Conservation (phyloP, 2,113 vertebrate species). For the Sitta europaea region DNA sequence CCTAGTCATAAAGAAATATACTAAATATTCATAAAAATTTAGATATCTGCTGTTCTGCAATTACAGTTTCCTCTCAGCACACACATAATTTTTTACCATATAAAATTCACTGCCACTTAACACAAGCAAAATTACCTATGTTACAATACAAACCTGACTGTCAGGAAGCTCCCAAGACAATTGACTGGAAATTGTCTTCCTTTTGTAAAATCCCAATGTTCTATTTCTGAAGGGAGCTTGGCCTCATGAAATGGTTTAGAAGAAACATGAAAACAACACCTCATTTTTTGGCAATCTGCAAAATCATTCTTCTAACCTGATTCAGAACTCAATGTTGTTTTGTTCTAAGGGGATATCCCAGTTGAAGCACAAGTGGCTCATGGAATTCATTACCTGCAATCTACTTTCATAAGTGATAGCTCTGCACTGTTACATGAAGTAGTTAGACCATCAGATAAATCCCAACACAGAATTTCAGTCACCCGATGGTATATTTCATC, state of each 20-base stretch:
- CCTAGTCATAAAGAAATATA: background rate
- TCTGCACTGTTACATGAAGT: conserved; percentile 28
- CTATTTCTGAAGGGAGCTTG: background rate
- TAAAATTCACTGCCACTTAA: conserved; percentile 5
- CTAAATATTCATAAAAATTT: background rate
- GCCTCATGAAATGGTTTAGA: background rate
- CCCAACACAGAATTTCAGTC: conserved; percentile 59
- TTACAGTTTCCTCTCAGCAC: background rate
- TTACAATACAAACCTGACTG: conserved; percentile 17
- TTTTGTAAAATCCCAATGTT: background rate
- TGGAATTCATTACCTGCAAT: background rate
- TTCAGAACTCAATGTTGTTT: background rate
- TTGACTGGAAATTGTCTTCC: background rate
- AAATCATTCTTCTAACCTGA: background rate
- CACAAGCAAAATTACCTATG: background rate
- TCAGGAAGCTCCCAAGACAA: background rate
- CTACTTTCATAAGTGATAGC: background rate
- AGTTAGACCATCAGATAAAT: conserved; percentile 40
- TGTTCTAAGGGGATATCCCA: background rate
- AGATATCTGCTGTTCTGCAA: background rate
- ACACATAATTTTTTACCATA: background rate
- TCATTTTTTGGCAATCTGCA: background rate
- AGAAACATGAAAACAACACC: conserved; percentile 13
- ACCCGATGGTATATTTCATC: conserved; percentile 54
- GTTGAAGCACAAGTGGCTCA: background rate